phyloP scores from a whole-genome alignment of 2,888 invertebrate genomes.

The Acronicta alni region DNA sequence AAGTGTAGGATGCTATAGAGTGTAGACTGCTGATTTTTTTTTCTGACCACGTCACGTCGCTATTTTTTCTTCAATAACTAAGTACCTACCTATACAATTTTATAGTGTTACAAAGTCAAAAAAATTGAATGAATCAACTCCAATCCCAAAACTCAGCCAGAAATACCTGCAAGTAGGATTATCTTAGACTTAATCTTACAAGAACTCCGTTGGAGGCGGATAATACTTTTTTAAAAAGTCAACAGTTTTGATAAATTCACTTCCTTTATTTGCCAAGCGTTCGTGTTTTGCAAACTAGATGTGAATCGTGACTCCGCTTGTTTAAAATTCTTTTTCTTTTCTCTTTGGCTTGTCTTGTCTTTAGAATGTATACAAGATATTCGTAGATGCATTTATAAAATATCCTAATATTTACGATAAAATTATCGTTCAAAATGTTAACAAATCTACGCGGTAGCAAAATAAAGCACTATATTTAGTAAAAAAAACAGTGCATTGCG shows the following conservation, averaged over 20 bases:
- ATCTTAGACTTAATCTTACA: conserved; percentile 59
- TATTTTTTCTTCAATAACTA: no score
- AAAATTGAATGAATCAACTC: conserved; percentile 30
- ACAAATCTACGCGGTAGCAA: no score
- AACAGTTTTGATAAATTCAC: conserved; percentile 46
- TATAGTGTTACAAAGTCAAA: conserved; percentile 31
- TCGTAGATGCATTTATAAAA: no score
- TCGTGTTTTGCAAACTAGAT: conserved; percentile 19
- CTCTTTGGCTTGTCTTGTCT: background rate
- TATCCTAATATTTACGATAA: no score
- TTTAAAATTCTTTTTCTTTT: background rate
- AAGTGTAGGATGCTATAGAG: no score
- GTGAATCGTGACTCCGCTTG: conserved; percentile 6
- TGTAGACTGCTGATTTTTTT: no score
- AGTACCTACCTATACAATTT: conserved; percentile 7
- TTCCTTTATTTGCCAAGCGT: conserved; percentile 36
- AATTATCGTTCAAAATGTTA: no score
- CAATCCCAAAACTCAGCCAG: conserved; percentile 49
- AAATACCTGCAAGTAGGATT: conserved; percentile 57
- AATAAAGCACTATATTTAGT: no score
- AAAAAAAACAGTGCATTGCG: no score
- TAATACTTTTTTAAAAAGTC: conserved; percentile 54
- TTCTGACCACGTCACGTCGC: no score
- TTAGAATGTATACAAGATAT: background rate
- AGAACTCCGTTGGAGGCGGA: conserved; percentile 38